Conservation (phyloP, 2,888 invertebrate species). For the Standfussiana lucernea region DNA sequence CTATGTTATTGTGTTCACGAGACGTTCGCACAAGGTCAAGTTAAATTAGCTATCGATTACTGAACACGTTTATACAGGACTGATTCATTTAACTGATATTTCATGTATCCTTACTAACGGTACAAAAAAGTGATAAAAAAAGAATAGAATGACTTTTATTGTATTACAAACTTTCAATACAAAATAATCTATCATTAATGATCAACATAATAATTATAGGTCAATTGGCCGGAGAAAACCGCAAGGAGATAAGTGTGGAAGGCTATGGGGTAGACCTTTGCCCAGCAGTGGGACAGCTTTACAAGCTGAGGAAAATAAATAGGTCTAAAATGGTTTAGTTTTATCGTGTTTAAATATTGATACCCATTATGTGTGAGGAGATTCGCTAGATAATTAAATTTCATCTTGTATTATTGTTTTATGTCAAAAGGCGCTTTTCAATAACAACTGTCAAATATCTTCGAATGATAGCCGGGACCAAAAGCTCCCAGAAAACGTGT, state of each 20-base stretch:
- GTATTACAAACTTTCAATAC: too few relatives aligned
- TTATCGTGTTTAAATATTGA: not conserved
- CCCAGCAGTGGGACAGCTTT: too few relatives aligned
- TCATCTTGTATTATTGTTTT: too few relatives aligned
- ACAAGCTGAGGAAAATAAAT: too few relatives aligned
- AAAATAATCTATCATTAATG: too few relatives aligned
- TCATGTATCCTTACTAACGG: not conserved
- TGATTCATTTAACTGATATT: not conserved
- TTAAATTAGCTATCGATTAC: not conserved
- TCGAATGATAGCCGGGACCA: not conserved
- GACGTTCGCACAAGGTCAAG: not conserved
- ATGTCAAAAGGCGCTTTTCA: not conserved
- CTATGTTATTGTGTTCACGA: conserved; percentile 4
- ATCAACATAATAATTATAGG: too few relatives aligned
- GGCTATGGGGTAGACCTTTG: too few relatives aligned
- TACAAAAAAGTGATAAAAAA: not conserved
- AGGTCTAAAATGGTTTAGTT: not conserved
- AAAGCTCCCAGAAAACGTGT: not conserved
- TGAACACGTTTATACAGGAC: not conserved
- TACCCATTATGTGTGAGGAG: too few relatives aligned
- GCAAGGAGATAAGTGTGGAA: too few relatives aligned
- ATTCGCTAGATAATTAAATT: too few relatives aligned
- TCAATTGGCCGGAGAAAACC: too few relatives aligned
- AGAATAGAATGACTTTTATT: too few relatives aligned
- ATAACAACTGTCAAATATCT: not conserved